Conservation (phyloP, 1,140 invertebrate genomes). For the Procambarus virginalis region DNA sequence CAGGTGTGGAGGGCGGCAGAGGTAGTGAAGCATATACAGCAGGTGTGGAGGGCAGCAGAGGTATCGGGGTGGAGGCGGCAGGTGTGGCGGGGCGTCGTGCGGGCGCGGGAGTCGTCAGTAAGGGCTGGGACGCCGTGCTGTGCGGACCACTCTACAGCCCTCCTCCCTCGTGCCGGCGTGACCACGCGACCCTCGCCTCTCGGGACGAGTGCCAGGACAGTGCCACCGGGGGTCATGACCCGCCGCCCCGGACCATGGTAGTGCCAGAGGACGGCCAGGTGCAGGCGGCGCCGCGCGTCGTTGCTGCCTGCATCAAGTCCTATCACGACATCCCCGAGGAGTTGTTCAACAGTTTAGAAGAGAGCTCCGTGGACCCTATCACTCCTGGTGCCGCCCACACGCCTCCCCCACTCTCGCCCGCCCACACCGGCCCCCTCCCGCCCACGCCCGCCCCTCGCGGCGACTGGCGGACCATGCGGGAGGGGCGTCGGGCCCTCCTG, state of each 20-base stretch:
- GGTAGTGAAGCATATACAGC: neutral
- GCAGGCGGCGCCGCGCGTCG: conserved; percentile 23
- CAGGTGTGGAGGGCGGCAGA: neutral
- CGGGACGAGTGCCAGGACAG: neutral
- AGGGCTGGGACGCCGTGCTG: conserved; percentile 30
- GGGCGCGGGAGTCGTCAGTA: neutral
- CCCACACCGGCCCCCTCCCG: neutral
- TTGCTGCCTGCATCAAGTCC: conserved; percentile 16
- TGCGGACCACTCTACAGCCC: neutral
- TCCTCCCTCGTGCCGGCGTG: neutral
- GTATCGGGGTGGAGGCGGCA: neutral
- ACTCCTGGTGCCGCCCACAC: neutral
- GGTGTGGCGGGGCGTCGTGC: neutral
- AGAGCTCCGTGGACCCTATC: conserved; percentile 54
- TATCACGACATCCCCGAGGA: conserved; percentile 40
- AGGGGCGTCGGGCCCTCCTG: neutral
- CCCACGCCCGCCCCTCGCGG: conserved; percentile 13
- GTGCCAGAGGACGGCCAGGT: conserved; percentile 27
- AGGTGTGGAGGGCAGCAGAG: neutral
- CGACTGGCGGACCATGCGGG: neutral
- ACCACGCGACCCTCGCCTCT: conserved; percentile 11
- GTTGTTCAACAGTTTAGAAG: conserved; percentile 43
- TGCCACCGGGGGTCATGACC: conserved; percentile 16
- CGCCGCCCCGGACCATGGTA: conserved; percentile 1
- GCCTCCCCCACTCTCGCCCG: neutral